phyloP scores from a whole-genome alignment of 2,888 invertebrate species.

The Stenodera caucasica region DNA sequence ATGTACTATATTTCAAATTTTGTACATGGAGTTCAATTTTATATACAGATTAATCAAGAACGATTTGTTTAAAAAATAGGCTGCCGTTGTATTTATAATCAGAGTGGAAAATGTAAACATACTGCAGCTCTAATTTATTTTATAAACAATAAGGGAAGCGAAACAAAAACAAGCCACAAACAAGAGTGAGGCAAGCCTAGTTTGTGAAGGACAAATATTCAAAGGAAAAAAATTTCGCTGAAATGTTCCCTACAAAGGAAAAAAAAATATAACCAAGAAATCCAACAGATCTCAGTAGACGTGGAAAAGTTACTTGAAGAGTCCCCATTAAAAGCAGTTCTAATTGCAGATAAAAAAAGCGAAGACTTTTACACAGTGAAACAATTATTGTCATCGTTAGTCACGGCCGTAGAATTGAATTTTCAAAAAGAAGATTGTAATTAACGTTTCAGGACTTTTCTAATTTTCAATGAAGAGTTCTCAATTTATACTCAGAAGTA shows the following conservation, averaged over 20 bases:
- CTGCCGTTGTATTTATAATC: neutral
- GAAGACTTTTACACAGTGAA: neutral
- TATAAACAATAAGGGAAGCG: neutral
- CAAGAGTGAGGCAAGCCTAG: neutral
- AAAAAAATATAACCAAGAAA: neutral
- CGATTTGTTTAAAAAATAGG: neutral
- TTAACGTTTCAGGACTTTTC: neutral
- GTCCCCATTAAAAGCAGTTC: neutral
- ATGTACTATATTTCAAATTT: too few relatives aligned
- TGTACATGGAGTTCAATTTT: too few relatives aligned
- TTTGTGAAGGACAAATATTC: neutral
- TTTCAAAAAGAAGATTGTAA: neutral
- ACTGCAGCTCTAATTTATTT: neutral
- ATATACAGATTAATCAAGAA: neutral
- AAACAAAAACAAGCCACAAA: neutral
- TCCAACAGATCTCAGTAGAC: neutral
- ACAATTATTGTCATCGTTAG: neutral
- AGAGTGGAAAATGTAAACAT: neutral
- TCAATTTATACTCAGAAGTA: too few relatives aligned
- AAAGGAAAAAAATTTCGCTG: neutral
- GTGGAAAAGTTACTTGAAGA: neutral
- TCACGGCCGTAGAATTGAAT: neutral
- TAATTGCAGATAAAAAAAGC: neutral
- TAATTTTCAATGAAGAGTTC: too few relatives aligned
- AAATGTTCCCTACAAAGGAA: neutral